Conservation (phyloP, 1,140 invertebrate species). For the Hylyphantes graminicola region DNA sequence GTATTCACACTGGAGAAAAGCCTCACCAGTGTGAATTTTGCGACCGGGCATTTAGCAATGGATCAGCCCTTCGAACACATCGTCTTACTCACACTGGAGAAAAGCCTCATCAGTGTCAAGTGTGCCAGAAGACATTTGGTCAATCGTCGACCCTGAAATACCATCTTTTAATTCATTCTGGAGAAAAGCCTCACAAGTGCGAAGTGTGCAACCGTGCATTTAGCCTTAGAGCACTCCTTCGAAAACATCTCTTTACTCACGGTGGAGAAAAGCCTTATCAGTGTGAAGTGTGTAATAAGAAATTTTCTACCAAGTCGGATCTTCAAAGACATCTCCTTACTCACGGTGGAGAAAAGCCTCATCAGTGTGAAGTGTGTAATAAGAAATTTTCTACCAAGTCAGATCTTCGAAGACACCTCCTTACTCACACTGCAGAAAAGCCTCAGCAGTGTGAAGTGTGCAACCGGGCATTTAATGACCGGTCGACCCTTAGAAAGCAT, state of each 20-base stretch:
- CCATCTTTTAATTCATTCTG: conserved; percentile 1
- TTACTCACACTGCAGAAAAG: neutral
- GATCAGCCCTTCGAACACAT: neutral
- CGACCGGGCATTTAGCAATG: neutral
- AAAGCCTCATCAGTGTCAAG: conserved; percentile 63
- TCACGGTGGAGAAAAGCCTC: no score
- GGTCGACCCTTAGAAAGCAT: neutral
- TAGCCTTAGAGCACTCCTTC: no score
- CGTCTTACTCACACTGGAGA: conserved; percentile 40
- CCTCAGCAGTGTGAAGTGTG: neutral
- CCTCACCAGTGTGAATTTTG: neutral
- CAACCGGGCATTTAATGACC: neutral
- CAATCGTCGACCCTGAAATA: conserved; percentile 31
- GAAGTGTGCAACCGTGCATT: neutral
- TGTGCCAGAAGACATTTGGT: conserved; percentile 62
- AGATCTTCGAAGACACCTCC: neutral
- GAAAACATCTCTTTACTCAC: no score
- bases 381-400: neutral
- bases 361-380: no score
- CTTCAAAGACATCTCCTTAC: no score
- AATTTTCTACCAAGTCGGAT: neutral
- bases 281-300: neutral
- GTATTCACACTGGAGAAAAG: neutral
- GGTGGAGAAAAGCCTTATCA: no score
- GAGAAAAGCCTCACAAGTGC: conserved; percentile 1